Conservation (phyloP, 2,888 invertebrate genomes). For the Aphidoletes aphidimyza region DNA sequence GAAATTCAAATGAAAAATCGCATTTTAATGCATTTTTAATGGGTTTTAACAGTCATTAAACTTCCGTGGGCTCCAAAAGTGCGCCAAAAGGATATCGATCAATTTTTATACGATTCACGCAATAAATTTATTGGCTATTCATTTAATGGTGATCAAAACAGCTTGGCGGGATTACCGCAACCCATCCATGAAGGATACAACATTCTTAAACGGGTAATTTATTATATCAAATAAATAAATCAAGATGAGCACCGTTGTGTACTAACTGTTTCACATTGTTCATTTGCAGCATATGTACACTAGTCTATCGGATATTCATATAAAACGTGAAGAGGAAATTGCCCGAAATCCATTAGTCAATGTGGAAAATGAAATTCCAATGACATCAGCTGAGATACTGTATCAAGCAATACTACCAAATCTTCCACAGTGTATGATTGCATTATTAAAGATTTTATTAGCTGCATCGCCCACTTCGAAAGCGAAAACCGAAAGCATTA, state of each 20-base stretch:
- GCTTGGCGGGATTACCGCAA: constrained; percentile 93
- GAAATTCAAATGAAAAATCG: too few relatives aligned
- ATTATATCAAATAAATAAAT: background rate
- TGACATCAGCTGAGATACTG: constrained; percentile 87
- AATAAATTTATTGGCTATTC: constrained; percentile 97
- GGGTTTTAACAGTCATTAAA: constrained; percentile 63
- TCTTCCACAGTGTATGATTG: constrained; percentile 97
- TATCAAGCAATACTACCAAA: constrained; percentile 96
- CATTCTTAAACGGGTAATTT: constrained; percentile 78
- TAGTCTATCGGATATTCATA: constrained; percentile 91
- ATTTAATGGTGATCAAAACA: constrained; percentile 85
- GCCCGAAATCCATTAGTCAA: constrained; percentile 90
- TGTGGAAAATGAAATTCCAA: constrained; percentile 80
- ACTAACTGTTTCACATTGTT: constrained; percentile 15
- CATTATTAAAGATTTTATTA: constrained; percentile 92
- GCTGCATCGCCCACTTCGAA: constrained; percentile 99
- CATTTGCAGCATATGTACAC: constrained; percentile 86
- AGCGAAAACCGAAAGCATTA: constrained; percentile 96
- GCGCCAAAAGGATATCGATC: constrained; percentile 90
- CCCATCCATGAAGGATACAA: constrained; percentile 97
- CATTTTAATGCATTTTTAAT: background rate
- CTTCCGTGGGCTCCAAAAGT: constrained; percentile 98
- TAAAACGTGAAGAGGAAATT: constrained; percentile 90
- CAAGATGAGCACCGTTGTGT: too few relatives aligned
- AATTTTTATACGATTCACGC: constrained; percentile 89